Conservation (phyloP, 2,888 invertebrate genomes). For the Protonemura montana region DNA sequence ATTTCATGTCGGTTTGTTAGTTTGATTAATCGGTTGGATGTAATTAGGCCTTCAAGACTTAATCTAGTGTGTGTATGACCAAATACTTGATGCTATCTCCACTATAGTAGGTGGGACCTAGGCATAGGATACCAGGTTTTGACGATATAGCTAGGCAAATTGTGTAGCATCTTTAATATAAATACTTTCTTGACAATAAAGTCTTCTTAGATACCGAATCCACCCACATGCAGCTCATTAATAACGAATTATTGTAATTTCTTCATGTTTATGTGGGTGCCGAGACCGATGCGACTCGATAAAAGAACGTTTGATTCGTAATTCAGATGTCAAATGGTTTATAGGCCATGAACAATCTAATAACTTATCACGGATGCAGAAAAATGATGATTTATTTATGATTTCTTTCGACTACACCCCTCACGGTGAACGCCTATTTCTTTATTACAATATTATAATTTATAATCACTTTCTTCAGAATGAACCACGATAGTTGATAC, state of each 20-base stretch:
- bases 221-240: neutral
- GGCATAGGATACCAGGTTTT: no score
- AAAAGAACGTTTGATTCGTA: neutral
- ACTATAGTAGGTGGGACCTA: no score
- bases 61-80: neutral
- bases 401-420: slow-evolving; percentile 17
- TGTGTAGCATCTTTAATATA: neutral
- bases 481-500: no score
- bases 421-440: neutral
- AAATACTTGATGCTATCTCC: no score
- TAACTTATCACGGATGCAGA: slow-evolving; percentile 14
- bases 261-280: neutral
- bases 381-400: slow-evolving; percentile 31
- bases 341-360: neutral
- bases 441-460: no score
- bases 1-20: neutral
- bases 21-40: neutral
- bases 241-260: neutral
- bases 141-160: no score
- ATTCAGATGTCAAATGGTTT: slow-evolving; percentile 24
- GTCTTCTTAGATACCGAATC: neutral
- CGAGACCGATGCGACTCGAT: neutral
- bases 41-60: neutral
- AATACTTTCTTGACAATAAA: neutral
- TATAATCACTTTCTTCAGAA: no score